phyloP scores from a whole-genome alignment of 2,113 vertebrate genomes.

The Carassius gibelio region DNA sequence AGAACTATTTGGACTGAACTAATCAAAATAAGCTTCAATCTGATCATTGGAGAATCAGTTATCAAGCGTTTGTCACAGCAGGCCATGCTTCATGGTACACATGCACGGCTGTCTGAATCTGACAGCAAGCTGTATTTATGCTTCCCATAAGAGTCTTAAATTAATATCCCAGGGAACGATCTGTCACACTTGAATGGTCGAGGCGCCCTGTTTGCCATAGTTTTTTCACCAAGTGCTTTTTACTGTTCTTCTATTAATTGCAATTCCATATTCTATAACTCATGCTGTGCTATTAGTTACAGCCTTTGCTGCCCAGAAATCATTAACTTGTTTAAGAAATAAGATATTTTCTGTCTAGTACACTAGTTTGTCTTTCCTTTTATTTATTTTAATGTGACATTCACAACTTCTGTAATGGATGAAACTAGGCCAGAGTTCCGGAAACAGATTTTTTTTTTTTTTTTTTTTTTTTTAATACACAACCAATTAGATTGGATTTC shows the following conservation, averaged over 20 bases:
- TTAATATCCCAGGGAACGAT: conserved; percentile 28
- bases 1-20: conserved; percentile 13
- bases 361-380: conserved; percentile 37
- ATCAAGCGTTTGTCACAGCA: conserved; percentile 8
- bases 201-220: neutral
- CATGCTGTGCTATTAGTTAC: conserved; percentile 15
- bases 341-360: conserved; percentile 49
- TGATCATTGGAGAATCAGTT: conserved; percentile 1
- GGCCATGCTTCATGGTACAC: conserved; percentile 9
- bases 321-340: conserved; percentile 51
- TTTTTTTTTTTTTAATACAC: neutral
- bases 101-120: conserved; percentile 15
- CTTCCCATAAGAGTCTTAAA: conserved; percentile 29
- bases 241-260: conserved; percentile 41
- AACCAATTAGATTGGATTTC: neutral
- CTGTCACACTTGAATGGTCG: conserved; percentile 33
- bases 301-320: conserved; percentile 44
- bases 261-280: conserved; percentile 47
- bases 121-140: conserved; percentile 27
- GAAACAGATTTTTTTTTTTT: neutral
- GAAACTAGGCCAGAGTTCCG: neutral
- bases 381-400: conserved; percentile 19
- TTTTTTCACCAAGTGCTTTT: conserved; percentile 12
- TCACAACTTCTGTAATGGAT: conserved; percentile 16
- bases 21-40: conserved; percentile 3